Percentiles rank a stretch among this genome's conserved stretches.
phyloP scores from a whole-genome alignment of 1,140 invertebrate genomes.

The Piezodorus guildinii region DNA sequence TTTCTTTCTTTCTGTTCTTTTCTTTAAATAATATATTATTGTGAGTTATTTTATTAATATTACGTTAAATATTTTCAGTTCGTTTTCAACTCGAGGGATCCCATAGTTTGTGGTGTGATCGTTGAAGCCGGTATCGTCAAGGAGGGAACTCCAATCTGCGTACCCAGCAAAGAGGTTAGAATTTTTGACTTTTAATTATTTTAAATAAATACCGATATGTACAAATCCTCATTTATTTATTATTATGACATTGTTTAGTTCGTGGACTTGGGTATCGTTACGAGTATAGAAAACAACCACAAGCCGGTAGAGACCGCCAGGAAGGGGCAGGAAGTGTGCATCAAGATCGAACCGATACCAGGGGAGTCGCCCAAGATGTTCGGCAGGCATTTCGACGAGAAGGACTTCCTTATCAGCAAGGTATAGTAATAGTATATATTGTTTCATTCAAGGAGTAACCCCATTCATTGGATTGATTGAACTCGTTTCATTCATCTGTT shows the following conservation, averaged over 20 bases:
- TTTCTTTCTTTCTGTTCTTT: too few relatives aligned
- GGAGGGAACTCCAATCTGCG: slow-evolving; percentile 93
- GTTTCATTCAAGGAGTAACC: too few relatives aligned
- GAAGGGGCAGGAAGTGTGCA: slow-evolving; percentile 95
- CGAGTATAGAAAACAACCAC: slow-evolving; percentile 84
- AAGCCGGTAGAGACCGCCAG: slow-evolving; percentile 83
- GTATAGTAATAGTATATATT: too few relatives aligned
- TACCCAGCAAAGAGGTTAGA: slow-evolving; percentile 84
- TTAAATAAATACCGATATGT: not conserved
- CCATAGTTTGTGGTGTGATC: slow-evolving; percentile 91
- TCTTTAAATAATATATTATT: too few relatives aligned
- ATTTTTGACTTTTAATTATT: slow-evolving; percentile 17
- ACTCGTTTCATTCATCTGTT: too few relatives aligned
- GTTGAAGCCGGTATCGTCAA: slow-evolving; percentile 92
- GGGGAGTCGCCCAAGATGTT: slow-evolving; percentile 97
- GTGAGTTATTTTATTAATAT: too few relatives aligned
- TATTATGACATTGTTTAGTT: too few relatives aligned
- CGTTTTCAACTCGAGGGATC: slow-evolving; percentile 95
- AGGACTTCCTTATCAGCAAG: slow-evolving; percentile 90
- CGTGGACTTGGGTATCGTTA: slow-evolving; percentile 86
- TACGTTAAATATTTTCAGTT: slow-evolving; percentile 62
- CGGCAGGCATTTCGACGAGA: slow-evolving; percentile 95
- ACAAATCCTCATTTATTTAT: not conserved
- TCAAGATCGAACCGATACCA: slow-evolving; percentile 93
- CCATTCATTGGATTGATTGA: too few relatives aligned